phyloP scores from a whole-genome alignment of 2,888 invertebrate species.

The Cheilosia grossa region DNA sequence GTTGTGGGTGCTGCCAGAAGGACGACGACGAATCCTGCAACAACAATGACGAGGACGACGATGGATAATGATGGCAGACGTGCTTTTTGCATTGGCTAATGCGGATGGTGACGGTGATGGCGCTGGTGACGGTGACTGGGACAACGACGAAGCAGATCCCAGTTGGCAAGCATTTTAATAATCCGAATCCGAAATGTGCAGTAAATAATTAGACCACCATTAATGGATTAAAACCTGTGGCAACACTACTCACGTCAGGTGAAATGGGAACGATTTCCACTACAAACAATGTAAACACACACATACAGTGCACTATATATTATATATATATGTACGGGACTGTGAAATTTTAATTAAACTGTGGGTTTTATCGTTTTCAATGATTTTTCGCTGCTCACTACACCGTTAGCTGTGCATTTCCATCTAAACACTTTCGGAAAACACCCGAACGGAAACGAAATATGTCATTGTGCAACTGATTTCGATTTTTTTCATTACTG shows the following conservation, averaged over 20 bases:
- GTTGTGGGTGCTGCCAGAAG: conserved; percentile 53
- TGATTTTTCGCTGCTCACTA: conserved; percentile 46
- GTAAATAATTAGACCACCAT: conserved; percentile 67
- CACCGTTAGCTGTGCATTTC: conserved; percentile 11
- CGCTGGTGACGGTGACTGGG: conserved; percentile 42
- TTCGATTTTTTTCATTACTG: conserved; percentile 46
- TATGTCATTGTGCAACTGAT: conserved; percentile 67
- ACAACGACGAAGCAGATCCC: conserved; percentile 48
- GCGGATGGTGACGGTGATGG: conserved; percentile 46
- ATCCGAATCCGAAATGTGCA: conserved; percentile 70
- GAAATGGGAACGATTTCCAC: conserved; percentile 17
- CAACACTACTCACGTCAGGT: conserved; percentile 30
- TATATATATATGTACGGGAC: neutral
- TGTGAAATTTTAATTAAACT: conserved; percentile 29
- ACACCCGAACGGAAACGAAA: conserved; percentile 53
- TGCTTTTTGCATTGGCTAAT: conserved; percentile 55
- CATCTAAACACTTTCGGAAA: conserved; percentile 13
- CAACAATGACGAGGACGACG: conserved; percentile 21
- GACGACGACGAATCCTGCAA: conserved; percentile 7
- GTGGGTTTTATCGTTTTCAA: conserved; percentile 36
- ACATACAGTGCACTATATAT: neutral
- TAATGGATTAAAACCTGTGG: conserved; percentile 66
- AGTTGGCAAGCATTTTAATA: conserved; percentile 66
- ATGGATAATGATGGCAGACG: conserved; percentile 47
- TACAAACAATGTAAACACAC: conserved; percentile 10